Conservation (phyloP, 2,888 invertebrate genomes). For the Lasioglossum oenotherae region DNA sequence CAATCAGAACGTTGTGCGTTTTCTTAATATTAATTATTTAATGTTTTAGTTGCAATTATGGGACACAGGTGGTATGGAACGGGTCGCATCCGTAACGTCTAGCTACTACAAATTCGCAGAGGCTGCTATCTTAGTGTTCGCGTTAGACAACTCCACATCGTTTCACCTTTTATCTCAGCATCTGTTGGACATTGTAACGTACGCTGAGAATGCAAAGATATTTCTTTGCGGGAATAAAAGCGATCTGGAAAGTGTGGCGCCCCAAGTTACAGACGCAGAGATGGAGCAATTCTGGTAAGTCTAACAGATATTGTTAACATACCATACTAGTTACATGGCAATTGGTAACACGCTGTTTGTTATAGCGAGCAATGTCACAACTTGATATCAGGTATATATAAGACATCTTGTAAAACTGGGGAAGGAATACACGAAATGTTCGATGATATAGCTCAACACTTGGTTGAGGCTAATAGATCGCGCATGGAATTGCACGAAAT, state of each 20-base stretch:
- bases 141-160: conserved; percentile 95
- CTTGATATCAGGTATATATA: conserved; percentile 94
- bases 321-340: not conserved
- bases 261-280: conserved; percentile 94
- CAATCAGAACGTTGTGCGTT: conserved; percentile 50
- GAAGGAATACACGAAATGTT: conserved; percentile 97
- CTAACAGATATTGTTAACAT: not conserved
- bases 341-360: conserved; percentile 59
- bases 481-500: conserved; percentile 92
- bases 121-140: conserved; percentile 96
- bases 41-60: conserved; percentile 93
- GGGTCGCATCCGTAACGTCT: conserved; percentile 97
- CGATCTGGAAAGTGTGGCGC: conserved; percentile 90
- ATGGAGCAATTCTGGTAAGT: conserved; percentile 94
- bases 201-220: conserved; percentile 97
- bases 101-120: conserved; percentile 98
- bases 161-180: conserved; percentile 97
- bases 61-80: conserved; percentile 99
- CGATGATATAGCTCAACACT: conserved; percentile 92
- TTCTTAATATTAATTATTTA: conserved; percentile 12
- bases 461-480: conserved; percentile 93
- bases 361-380: conserved; percentile 95
- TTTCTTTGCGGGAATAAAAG: conserved; percentile 97
- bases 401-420: conserved; percentile 95
- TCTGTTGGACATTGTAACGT: conserved; percentile 95